Evolutionary conservation across 2,797 vertebrate genomes (phyloP).

Genomic region (Acrossocheilus wenchowensis): DNA sequence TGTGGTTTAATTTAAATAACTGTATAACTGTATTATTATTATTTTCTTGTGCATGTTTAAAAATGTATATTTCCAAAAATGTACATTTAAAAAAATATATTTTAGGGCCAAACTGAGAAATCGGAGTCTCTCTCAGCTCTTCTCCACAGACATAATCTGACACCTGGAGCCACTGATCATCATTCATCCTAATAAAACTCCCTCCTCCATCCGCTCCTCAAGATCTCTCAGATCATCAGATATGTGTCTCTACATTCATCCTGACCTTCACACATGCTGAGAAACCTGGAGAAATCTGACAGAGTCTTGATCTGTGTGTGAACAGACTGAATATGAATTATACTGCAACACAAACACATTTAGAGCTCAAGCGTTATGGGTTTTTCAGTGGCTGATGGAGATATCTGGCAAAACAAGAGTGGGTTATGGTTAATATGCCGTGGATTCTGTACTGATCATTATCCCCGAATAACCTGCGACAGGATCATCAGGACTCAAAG

Average conservation of each 20-base stretch:
- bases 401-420: neutral
- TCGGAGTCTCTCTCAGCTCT: neutral
- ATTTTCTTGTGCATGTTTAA: neutral
- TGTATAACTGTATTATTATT: neutral
- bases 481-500: neutral
- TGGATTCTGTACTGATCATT: neutral
- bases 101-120: neutral
- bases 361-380: neutral
- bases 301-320: neutral
- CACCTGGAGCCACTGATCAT: neutral
- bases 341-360: neutral
- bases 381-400: neutral
- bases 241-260: neutral
- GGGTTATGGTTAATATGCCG: neutral
- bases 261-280: neutral
- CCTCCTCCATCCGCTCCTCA: neutral
- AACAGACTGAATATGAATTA: neutral
- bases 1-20: neutral
- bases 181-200: conserved; percentile 32
- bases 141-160: conserved; percentile 16
- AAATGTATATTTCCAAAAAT: neutral
- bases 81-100: neutral
- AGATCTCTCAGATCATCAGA: conserved; percentile 6
- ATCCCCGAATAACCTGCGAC: neutral
- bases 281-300: neutral